Evolutionary conservation across 1,140 invertebrate genomes (phyloP), one percentile per base, ranked within the genome.

Genomic region (Drosophila kurseongensis): DNA sequence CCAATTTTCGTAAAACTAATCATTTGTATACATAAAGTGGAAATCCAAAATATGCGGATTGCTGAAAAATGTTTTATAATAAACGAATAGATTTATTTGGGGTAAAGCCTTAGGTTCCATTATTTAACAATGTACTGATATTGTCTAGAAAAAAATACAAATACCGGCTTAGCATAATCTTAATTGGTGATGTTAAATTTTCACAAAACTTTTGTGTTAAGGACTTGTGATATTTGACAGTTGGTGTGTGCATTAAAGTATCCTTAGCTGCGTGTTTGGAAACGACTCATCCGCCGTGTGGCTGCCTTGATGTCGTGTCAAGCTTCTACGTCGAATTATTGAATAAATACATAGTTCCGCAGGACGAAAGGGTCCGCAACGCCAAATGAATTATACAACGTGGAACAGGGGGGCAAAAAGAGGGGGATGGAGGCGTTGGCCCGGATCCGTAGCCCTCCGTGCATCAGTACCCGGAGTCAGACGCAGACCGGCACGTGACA

Each of bases 281-380:
- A 9, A 12, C 32, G 16, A 65, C 23, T 38, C 35, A 18, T 12
- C 2, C n/a, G 10, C 47, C 13, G 14, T 23, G 2, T 35, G 9
- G 10, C 35, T 38, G 2, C 16, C 32, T 41, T 96, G 93, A 91
- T 91, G 61, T 18, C 38, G 36, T 78, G 60, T 40, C 62, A 73
- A 51, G 45, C 67, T 66, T 58, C 66, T 74, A 66, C 56, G 50
- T 50, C 76, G 68, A 74, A 85, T 89, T 89, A 90, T 89, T 90
- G 78, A 89, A 89, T 89, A 89, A 89, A 89, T 89, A 89, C 90
- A 89, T 89, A 90, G 84, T 72, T 85, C 75, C 69, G 79, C 78
- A 79, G 75, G 68, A 60, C 81, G 57, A 90, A 67, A 47, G 72
- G 61, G 73, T 75, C 62, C 36, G 74, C 63, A 65, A 71, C 75